Base-by-base conservation (phyloP, 2,797 vertebrate genomes). In the Gallinago stenura region DNA sequence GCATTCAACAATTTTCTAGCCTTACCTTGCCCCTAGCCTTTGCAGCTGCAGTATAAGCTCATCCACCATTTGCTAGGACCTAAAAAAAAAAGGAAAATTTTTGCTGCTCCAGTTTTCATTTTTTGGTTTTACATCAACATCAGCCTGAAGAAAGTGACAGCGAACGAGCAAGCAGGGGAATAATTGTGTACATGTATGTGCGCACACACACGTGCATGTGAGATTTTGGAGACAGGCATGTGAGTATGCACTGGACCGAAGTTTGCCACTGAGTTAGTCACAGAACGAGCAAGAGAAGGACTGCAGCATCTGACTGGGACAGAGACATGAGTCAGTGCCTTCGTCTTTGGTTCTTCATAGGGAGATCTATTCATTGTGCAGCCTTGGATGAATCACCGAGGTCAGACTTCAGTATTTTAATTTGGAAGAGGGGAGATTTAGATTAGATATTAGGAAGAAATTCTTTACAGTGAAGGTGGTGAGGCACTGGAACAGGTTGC, bases 111-210 rank as follows among this genome's bases (percentile, higher is more conserved):
- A 21, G 24, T n/a, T 58, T 77, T 10, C 4, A 25, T 2, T 35
- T 91, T 71, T n/a, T 57, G 31, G 6, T 66, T 89, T 71, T 41
- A 10, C 11, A 58, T 28, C 54, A 56, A 26, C 26, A 21, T 22
- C 46, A 62, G 6, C 24, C 31, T 48, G 28, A 62, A 58, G 70
- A 82, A 72, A 58, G 8, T 0, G 0, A 37, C 13, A 57, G 4
- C 0, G 4, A 89, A 12, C 3, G 66, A 76, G 26, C 11, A 78
- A 82, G 6, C 8, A 35, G 37, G 6, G 13, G 4, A 81, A 28
- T 41, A 39, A 19, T 21, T 11, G 1, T 48, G 7, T 19, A 19
- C 6, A 5, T 50, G 14, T 37, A 10, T 0, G 0, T 10, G 9
- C 10, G 6, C 7, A 31, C 8, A 22, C 1, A 9, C 2, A 4